Base-by-base conservation (phyloP, 2,888 invertebrate genomes). In the Gasteruption jaculator region DNA sequence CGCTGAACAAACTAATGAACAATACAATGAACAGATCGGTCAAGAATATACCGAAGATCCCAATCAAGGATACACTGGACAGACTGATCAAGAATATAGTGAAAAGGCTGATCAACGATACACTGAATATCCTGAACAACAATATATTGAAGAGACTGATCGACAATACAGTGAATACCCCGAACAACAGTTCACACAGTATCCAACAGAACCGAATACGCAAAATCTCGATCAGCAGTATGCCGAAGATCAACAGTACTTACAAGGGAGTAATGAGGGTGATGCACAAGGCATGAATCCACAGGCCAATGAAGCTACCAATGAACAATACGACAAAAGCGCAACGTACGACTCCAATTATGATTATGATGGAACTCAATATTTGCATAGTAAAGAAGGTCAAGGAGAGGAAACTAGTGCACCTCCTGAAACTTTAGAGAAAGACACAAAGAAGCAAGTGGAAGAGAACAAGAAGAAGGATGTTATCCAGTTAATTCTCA, bases 401-500 rank as follows among this genome's bases (percentile, higher is more conserved):
- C n/a, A n/a, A n/a, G n/a, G n/a, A n/a, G n/a, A n/a, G n/a, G n/a
- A n/a, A n/a, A n/a, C n/a, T n/a, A n/a, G n/a, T n/a, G n/a, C n/a
- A n/a, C n/a, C n/a, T n/a, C n/a, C n/a, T n/a, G n/a, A n/a, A n/a
- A n/a, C n/a, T n/a, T n/a, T 45, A 18, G 20, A 39, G 12, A 30
- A 27, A 12, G 29, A 39, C 1, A 22, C 7, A 20, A 37, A n/a
- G 14, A 25, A 16, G 16, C 31, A 38, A 21, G 32, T 14, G 6
- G 25, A 32, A 8, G 37, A 30, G 6, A 58, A 53, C 29, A 61
- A 57, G 43, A 59, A 57, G 41, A 68, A 63, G 36, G 60, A 63
- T 26, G 56, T 57, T 1, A 63, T 63, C 10, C 61, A 54, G 29
- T 56, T 58, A 3, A 49, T 65, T 5, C 43, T 66, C 12, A 66